A percentile compares a stretch with the other conserved stretches of the same genome.
Conservation (phyloP, 1,140 invertebrate genomes). For the Delia radicum region DNA sequence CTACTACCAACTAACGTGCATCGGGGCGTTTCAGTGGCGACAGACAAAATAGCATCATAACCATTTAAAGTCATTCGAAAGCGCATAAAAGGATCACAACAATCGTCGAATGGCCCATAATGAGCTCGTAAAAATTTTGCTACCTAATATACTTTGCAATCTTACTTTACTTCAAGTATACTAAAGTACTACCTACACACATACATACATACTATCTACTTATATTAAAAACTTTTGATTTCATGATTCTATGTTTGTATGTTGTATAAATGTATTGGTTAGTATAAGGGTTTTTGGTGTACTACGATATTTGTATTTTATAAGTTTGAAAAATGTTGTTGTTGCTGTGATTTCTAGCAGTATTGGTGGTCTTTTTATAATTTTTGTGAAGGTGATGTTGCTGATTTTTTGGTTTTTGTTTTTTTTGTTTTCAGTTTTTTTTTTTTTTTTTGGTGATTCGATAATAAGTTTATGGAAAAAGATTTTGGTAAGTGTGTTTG, state of each 20-base stretch:
- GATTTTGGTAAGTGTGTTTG: neutral
- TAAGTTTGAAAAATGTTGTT: neutral
- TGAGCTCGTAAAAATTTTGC: constrained; percentile 57
- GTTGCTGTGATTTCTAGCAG: neutral
- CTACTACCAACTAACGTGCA: constrained; percentile 9
- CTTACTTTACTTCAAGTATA: neutral
- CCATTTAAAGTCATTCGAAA: constrained; percentile 56
- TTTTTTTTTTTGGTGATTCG: constrained; percentile 2
- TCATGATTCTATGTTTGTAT: neutral
- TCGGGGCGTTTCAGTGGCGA: constrained; percentile 37
- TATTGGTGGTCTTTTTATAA: constrained; percentile 4
- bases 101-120: constrained; percentile 57
- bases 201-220: too few species aligned
- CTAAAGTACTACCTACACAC: too few species aligned
- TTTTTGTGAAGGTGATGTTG: constrained; percentile 10
- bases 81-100: constrained; percentile 57
- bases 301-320: neutral
- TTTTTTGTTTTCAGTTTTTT: too few species aligned
- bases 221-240: neutral
- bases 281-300: too few species aligned
- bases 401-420: neutral
- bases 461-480: constrained; percentile 15
- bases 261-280: neutral
- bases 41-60: constrained; percentile 55
- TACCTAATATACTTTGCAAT: constrained; percentile 53